phyloP scores from a whole-genome alignment of 2,113 vertebrate species.

The Caranx melampygus region DNA sequence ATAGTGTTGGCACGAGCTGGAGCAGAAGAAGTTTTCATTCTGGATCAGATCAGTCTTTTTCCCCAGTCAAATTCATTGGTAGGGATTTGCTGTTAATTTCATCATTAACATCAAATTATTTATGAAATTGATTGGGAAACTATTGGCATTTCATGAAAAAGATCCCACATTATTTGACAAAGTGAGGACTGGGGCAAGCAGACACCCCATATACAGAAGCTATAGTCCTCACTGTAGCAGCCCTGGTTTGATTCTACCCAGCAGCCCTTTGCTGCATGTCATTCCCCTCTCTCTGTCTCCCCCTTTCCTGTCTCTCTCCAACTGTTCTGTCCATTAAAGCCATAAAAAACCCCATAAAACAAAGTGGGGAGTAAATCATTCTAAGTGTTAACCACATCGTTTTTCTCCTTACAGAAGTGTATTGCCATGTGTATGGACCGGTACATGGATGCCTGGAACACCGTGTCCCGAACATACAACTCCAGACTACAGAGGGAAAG shows the following conservation, averaged over 20 bases:
- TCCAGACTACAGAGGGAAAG: constrained; percentile 94
- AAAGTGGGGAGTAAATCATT: not conserved
- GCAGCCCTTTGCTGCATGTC: too few species aligned
- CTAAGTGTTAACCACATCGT: accelerated
- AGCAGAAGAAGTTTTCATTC: not conserved
- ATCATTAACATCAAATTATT: not conserved
- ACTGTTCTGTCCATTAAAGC: too few species aligned
- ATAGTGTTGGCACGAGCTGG: not conserved
- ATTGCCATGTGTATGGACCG: constrained; percentile 99
- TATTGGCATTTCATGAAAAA: not conserved
- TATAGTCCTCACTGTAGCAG: too few species aligned
- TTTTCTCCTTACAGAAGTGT: constrained; percentile 87
- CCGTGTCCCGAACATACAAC: constrained; percentile 94
- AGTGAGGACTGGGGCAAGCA: not conserved
- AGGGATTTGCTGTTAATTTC: not conserved
- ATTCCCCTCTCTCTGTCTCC: too few species aligned
- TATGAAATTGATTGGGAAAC: too few species aligned
- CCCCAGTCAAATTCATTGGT: not conserved
- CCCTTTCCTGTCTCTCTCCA: too few species aligned
- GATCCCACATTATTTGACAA: not conserved
- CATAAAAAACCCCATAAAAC: too few species aligned
- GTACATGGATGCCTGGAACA: constrained; percentile 99
- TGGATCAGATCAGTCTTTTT: not conserved
- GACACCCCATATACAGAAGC: too few species aligned
- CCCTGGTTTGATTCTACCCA: too few species aligned